Conservation (phyloP, 2,888 invertebrate genomes). For the Stegana nigrithorax region DNA sequence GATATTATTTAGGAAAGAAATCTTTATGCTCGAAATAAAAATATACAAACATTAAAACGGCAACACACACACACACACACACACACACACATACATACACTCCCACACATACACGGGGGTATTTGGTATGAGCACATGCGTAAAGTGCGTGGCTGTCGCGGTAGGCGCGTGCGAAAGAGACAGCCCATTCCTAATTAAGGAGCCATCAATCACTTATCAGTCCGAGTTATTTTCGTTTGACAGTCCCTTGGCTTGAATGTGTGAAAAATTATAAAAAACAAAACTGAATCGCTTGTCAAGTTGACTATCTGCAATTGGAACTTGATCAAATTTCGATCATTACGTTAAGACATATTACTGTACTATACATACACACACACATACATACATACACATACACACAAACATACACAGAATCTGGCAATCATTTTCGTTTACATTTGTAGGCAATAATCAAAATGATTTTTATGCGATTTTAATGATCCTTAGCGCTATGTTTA, state of each 20-base stretch:
- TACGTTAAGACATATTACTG: background rate
- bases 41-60: background rate
- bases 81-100: background rate
- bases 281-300: conserved; percentile 41
- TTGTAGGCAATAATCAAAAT: no score
- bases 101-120: background rate
- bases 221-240: conserved; percentile 47
- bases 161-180: no score
- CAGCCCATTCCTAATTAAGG: conserved; percentile 59
- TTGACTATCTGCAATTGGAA: conserved; percentile 45
- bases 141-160: conserved; percentile 40
- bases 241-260: background rate
- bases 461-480: no score
- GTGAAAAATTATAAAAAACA: background rate
- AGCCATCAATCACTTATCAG: conserved; percentile 59
- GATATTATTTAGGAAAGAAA: conserved; percentile 1
- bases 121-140: no score
- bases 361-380: background rate
- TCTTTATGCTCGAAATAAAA: background rate
- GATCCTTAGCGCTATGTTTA: no score
- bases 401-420: no score
- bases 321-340: conserved; percentile 51
- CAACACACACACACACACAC: background rate
- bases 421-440: no score
- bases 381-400: background rate